Percentiles rank a stretch among this genome's conserved stretches.
phyloP scores from a whole-genome alignment of 2,113 vertebrate genomes.

The Pomatorhinus ruficollis region DNA sequence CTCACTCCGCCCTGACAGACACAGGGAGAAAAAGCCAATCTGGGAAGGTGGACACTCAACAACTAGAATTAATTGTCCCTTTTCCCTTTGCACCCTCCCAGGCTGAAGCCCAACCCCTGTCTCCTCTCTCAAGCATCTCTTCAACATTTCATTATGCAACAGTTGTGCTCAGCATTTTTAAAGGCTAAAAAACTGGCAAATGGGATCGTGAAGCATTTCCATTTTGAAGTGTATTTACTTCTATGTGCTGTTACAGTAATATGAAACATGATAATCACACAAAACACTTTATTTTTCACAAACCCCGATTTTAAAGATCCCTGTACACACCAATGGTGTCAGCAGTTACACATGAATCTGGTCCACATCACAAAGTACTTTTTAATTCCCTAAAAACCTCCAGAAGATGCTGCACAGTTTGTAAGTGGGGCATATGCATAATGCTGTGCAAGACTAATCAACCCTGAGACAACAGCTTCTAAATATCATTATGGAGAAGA shows the following conservation, averaged over 20 bases:
- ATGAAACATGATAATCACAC: neutral
- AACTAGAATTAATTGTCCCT: neutral
- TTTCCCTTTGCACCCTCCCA: neutral
- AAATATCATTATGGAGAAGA: neutral
- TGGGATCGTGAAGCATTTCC: neutral
- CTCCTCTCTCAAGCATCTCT: neutral
- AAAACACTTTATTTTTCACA: neutral
- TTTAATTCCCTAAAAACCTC: neutral
- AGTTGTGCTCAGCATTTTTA: neutral
- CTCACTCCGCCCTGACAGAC: neutral
- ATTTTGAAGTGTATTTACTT: neutral
- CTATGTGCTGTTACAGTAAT: neutral
- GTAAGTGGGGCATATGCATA: neutral
- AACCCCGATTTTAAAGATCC: neutral
- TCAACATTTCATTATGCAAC: neutral
- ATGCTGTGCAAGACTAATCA: neutral
- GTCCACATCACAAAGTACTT: neutral
- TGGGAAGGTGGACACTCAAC: neutral
- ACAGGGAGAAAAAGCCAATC: neutral
- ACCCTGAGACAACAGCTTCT: neutral
- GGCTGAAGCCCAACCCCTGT: neutral
- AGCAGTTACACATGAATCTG: neutral
- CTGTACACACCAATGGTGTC: fast-evolving
- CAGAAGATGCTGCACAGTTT: neutral
- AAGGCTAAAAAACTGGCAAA: neutral